phyloP scores from a whole-genome alignment of 2,888 invertebrate species.

The Drosophila sordidula region DNA sequence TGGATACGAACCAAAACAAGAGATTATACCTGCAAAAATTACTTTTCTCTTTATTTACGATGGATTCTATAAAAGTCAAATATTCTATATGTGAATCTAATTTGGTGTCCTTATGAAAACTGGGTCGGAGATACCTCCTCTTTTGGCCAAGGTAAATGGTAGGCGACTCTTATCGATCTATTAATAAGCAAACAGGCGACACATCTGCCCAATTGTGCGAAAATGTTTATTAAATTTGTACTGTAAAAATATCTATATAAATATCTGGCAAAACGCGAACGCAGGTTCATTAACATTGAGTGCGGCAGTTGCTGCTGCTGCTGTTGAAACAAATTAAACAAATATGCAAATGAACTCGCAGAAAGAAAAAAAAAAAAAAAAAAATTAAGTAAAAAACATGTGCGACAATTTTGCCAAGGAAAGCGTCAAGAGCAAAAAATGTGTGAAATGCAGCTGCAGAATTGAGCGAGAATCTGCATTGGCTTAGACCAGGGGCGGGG shows the following conservation, averaged over 20 bases:
- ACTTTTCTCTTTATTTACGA: no score
- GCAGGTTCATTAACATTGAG: conserved; percentile 73
- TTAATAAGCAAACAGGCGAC: conserved; percentile 30
- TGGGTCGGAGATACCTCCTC: no score
- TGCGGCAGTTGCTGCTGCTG: conserved; percentile 38
- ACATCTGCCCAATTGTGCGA: conserved; percentile 22
- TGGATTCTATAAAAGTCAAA: no score
- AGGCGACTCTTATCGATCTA: conserved; percentile 17
- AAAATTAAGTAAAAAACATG: conserved; percentile 28
- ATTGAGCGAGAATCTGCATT: conserved; percentile 6
- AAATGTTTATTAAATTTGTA: conserved; percentile 42
- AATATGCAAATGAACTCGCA: conserved; percentile 67
- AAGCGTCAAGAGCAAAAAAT: conserved; percentile 34
- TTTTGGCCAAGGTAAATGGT: neutral
- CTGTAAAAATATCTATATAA: conserved; percentile 57
- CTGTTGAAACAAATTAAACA: conserved; percentile 68
- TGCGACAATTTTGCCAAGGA: conserved; percentile 37
- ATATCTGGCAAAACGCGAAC: conserved; percentile 39
- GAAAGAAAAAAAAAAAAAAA: conserved; percentile 28
- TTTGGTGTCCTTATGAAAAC: no score
- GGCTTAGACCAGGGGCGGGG: conserved; percentile 1
- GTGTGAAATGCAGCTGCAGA: conserved; percentile 43
- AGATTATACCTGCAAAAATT: no score
- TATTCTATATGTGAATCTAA: no score
- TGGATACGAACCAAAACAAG: no score